Evolutionary conservation across 2,888 invertebrate species (phyloP).

Genomic region (Odontothrips loti): DNA sequence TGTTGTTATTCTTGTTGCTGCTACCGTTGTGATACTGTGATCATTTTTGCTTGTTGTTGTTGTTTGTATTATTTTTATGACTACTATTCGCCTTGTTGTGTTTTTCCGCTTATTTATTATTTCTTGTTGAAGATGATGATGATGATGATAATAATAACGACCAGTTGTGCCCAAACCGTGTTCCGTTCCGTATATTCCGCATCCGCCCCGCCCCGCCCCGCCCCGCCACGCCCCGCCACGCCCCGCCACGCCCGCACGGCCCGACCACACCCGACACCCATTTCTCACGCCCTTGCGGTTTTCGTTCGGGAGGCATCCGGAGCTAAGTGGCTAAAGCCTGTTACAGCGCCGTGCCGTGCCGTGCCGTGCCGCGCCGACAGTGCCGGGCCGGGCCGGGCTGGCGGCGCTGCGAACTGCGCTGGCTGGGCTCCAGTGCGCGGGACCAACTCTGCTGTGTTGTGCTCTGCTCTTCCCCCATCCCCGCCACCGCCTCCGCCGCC

Average conservation of each 20-base stretch:
- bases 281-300: slow-evolving; percentile 25
- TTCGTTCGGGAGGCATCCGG: slow-evolving; percentile 17
- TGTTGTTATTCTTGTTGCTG: neutral
- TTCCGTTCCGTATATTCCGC: neutral
- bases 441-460: too few species aligned
- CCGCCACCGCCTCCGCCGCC: too few species aligned
- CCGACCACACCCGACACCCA: slow-evolving; percentile 17
- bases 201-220: neutral
- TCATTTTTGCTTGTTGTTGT: neutral
- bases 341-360: neutral
- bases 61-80: neutral
- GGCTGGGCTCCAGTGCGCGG: too few species aligned
- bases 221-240: neutral
- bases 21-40: too few species aligned
- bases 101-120: neutral
- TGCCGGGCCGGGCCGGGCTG: neutral
- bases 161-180: neutral
- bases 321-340: slow-evolving; percentile 5
- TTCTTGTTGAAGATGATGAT: neutral
- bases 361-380: neutral
- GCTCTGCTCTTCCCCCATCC: too few species aligned
- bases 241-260: neutral
- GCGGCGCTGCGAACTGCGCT: neutral
- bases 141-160: neutral
- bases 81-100: neutral